Percentiles rank a stretch among this genome's conserved stretches.
Evolutionary conservation across 1,140 invertebrate genomes (phyloP).

Genomic region (Ceratina calcarata): DNA sequence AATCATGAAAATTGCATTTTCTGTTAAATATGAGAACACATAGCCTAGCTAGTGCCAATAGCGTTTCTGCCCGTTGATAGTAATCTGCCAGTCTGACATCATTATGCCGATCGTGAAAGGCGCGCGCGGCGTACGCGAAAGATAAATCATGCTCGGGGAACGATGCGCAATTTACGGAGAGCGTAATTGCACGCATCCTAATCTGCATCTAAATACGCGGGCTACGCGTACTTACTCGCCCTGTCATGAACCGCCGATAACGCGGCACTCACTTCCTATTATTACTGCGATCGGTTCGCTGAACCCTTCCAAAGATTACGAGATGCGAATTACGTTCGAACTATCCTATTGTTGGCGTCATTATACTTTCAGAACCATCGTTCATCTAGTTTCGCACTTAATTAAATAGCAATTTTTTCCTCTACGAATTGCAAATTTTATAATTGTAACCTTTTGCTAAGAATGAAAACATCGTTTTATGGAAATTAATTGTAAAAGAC

Average conservation of each 20-base stretch:
- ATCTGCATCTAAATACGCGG: conserved; percentile 62
- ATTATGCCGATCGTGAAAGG: conserved; percentile 58
- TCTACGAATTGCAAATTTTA: no score
- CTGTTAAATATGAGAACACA: no score
- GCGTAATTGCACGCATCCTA: conserved; percentile 55
- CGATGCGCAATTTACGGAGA: conserved; percentile 54
- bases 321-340: background rate
- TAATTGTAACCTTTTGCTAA: no score
- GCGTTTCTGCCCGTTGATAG: conserved; percentile 35
- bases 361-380: no score
- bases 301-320: background rate
- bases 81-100: conserved; percentile 56
- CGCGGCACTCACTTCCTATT: conserved; percentile 7
- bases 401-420: no score
- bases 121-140: conserved; percentile 27
- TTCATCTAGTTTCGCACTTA: no score
- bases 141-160: conserved; percentile 60
- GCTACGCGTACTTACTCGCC: conserved; percentile 27
- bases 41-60: no score
- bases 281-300: conserved; percentile 8
- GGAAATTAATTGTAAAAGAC: no score
- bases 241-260: conserved; percentile 25
- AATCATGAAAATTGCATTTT: conserved; percentile 9
- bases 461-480: no score
- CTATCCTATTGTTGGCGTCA: no score